Conservation (phyloP, 1,140 invertebrate species). For the Drosophila mayri region DNA sequence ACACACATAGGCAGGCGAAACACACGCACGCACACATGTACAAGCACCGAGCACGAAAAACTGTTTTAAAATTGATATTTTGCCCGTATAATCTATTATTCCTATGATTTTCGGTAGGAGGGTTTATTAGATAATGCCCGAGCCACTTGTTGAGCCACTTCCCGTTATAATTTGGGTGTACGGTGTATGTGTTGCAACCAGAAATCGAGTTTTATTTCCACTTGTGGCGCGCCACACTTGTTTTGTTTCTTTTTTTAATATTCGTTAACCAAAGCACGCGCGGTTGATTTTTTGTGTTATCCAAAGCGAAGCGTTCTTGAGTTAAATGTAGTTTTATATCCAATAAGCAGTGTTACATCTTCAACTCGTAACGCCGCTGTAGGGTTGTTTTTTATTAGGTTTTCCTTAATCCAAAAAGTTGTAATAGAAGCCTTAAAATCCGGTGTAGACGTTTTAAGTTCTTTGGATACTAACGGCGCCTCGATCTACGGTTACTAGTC, state of each 20-base stretch:
- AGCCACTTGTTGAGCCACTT: slow-evolving; percentile 80
- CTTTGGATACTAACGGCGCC: background rate
- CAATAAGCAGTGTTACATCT: slow-evolving; percentile 6
- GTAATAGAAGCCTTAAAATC: background rate
- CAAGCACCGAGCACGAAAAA: slow-evolving; percentile 39
- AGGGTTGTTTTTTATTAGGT: background rate
- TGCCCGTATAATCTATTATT: slow-evolving; percentile 56
- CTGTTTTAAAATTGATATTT: slow-evolving; percentile 77
- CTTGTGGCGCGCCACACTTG: slow-evolving; percentile 66
- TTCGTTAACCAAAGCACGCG: slow-evolving; percentile 49
- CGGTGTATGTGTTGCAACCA: slow-evolving; percentile 37
- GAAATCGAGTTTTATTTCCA: slow-evolving; percentile 54
- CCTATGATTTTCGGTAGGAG: slow-evolving; percentile 51
- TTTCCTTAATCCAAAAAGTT: background rate
- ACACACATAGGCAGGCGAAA: slow-evolving; percentile 59
- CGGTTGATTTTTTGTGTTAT: slow-evolving; percentile 15
- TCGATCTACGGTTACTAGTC: background rate
- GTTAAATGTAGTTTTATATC: slow-evolving; percentile 6
- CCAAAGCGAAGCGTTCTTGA: background rate
- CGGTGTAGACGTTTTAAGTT: background rate
- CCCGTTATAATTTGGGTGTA: slow-evolving; percentile 56
- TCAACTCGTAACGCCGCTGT: background rate
- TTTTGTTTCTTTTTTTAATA: slow-evolving; percentile 16
- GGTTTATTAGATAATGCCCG: slow-evolving; percentile 80
- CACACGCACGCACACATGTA: slow-evolving; percentile 40